These are phyloP conservation scores for Agelastica alni DNA, from an alignment of 2,888 invertebrate species.

Conservation along the genomic window DNA sequence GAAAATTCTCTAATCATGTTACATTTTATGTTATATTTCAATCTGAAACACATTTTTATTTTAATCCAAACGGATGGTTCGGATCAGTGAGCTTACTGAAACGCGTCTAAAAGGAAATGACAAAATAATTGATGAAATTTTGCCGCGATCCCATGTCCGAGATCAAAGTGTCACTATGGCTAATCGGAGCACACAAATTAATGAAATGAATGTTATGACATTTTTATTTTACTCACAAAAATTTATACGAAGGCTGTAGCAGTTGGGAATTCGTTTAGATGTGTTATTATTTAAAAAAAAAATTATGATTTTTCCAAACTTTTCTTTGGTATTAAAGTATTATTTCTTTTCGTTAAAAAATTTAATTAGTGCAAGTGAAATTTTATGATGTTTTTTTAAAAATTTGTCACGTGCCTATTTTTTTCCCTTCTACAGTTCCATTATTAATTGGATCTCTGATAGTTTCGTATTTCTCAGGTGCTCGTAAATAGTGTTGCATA, in stretches of 20 bases:
- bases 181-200: conserved; percentile 13
- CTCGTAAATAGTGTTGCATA: too few species aligned
- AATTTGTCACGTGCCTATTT: too few species aligned
- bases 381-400: too few species aligned
- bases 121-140: conserved; percentile 16
- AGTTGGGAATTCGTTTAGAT: background rate
- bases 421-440: too few species aligned
- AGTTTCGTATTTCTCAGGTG: too few species aligned
- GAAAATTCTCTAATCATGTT: background rate
- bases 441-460: too few species aligned
- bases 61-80: conserved; percentile 15
- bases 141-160: conserved; percentile 14
- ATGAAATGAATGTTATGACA: conserved; percentile 15
- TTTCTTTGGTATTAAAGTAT: too few species aligned
- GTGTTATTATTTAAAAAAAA: background rate
- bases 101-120: conserved; percentile 18
- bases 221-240: conserved; percentile 3
- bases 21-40: background rate
- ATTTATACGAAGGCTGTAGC: background rate
- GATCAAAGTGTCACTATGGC: conserved; percentile 4
- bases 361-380: too few species aligned
- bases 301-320: too few species aligned
- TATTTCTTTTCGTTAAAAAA: too few species aligned
- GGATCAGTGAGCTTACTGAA: conserved; percentile 5
- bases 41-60: conserved; percentile 15